A percentile compares a stretch with the other conserved stretches of the same genome.
Conservation (phyloP, 2,113 vertebrate species). For the Andinoacara biseriatus region DNA sequence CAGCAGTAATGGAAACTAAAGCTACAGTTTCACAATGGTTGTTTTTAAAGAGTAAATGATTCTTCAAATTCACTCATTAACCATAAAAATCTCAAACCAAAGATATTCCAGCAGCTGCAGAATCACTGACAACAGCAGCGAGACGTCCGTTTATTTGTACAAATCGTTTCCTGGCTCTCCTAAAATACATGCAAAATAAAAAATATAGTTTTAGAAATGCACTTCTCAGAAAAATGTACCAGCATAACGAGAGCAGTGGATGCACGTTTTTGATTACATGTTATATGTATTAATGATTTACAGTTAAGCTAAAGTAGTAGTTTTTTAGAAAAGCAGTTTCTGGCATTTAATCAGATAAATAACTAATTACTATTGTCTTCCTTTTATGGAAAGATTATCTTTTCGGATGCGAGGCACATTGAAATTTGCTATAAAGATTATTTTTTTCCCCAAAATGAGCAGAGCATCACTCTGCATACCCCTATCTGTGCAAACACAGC, state of each 20-base stretch:
- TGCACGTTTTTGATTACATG: background rate
- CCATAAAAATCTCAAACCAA: background rate
- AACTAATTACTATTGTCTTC: background rate
- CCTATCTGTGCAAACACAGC: background rate
- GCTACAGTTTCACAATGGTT: background rate
- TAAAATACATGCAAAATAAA: background rate
- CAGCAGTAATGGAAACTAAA: background rate
- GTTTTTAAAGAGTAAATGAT: constrained; percentile 6
- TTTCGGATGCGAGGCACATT: background rate
- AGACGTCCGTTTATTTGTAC: background rate
- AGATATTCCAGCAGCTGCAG: background rate
- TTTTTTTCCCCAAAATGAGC: background rate
- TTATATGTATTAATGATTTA: too few relatives aligned
- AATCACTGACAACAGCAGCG: background rate
- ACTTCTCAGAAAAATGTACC: background rate
- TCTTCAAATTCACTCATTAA: background rate
- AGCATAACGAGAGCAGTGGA: background rate
- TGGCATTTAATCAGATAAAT: background rate
- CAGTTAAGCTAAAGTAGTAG: too few relatives aligned
- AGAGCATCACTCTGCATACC: background rate
- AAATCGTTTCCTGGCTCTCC: background rate
- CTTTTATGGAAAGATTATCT: background rate
- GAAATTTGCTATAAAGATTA: background rate
- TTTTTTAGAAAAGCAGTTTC: background rate
- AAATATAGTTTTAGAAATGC: background rate